Percentiles rank a stretch among this genome's conserved stretches.
phyloP scores from a whole-genome alignment of 2,113 vertebrate species.

The Rousettus leschenaultii region DNA sequence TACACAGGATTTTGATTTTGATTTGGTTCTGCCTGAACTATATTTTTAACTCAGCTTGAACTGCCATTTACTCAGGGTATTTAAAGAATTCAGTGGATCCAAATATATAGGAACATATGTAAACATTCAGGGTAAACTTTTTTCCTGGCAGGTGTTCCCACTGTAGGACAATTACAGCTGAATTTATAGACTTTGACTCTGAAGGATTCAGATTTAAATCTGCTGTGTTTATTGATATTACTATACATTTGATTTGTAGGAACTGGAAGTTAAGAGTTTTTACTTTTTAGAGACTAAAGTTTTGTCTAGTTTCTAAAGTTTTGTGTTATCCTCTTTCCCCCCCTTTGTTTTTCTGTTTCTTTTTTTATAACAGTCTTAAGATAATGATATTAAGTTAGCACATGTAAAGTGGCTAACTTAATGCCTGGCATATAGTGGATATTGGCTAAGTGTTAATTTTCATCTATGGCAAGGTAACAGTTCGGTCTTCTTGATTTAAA shows the following conservation, averaged over 20 bases:
- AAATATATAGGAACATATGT: conserved; percentile 30
- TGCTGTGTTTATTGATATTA: neutral
- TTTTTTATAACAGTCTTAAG: neutral
- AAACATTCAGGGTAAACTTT: neutral
- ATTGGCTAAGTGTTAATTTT: conserved; percentile 26
- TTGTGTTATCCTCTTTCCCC: neutral
- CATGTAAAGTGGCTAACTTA: neutral
- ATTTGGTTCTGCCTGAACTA: neutral
- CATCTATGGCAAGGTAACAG: neutral
- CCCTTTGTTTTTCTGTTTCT: no score
- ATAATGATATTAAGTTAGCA: neutral
- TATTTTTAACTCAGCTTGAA: conserved; percentile 39
- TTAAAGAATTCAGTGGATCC: neutral
- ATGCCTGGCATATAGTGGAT: neutral
- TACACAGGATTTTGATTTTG: conserved; percentile 31
- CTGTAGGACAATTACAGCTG: neutral
- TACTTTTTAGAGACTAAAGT: neutral
- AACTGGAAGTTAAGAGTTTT: neutral
- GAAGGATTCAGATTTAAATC: conserved; percentile 10
- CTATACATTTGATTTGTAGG: neutral
- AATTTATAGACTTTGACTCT: conserved; percentile 13
- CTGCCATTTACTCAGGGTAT: neutral
- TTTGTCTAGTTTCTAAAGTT: conserved; percentile 2
- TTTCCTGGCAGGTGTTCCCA: neutral
- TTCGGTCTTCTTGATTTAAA: neutral